phyloP scores from a whole-genome alignment of 1,140 invertebrate species.

The Atta colombica region DNA sequence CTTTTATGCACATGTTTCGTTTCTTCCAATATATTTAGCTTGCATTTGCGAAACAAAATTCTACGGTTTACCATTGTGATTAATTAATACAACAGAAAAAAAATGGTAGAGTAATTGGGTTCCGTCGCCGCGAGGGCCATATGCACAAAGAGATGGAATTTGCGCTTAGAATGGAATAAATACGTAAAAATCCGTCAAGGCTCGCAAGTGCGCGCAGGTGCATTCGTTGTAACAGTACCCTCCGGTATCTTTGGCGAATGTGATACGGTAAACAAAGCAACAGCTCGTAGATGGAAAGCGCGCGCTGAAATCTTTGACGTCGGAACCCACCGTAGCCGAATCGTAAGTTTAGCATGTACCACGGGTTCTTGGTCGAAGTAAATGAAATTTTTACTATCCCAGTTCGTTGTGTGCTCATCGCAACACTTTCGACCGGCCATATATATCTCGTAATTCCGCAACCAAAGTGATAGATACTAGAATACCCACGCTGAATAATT shows the following conservation, averaged over 20 bases:
- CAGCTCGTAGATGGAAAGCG: not conserved
- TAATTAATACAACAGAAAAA: conserved; percentile 31
- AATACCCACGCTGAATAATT: conserved; percentile 29
- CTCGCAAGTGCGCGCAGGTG: not conserved
- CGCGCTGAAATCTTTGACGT: not conserved
- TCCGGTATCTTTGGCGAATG: conserved; percentile 3
- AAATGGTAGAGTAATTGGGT: conserved; percentile 40
- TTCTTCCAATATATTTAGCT: not conserved
- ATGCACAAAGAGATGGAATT: conserved; percentile 48
- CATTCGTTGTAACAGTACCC: conserved; percentile 11
- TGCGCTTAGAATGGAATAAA: conserved; percentile 38
- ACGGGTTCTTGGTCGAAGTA: not conserved
- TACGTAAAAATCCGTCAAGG: conserved; percentile 19
- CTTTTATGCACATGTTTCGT: not conserved
- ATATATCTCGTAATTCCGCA: conserved; percentile 11
- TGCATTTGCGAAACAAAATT: not conserved
- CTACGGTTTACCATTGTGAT: conserved; percentile 3
- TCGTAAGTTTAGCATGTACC: not conserved
- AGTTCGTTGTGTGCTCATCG: conserved; percentile 10
- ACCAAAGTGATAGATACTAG: not conserved
- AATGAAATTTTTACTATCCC: conserved; percentile 36
- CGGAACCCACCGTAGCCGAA: not conserved
- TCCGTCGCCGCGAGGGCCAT: conserved; percentile 2
- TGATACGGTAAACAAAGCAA: conserved; percentile 11
- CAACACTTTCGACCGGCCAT: not conserved